A percentile compares a stretch with the other conserved stretches of the same genome.
These are phyloP conservation scores for Meiosimyza decipiens DNA, from an alignment of 2,888 invertebrate genomes.

Conservation along the genomic window DNA sequence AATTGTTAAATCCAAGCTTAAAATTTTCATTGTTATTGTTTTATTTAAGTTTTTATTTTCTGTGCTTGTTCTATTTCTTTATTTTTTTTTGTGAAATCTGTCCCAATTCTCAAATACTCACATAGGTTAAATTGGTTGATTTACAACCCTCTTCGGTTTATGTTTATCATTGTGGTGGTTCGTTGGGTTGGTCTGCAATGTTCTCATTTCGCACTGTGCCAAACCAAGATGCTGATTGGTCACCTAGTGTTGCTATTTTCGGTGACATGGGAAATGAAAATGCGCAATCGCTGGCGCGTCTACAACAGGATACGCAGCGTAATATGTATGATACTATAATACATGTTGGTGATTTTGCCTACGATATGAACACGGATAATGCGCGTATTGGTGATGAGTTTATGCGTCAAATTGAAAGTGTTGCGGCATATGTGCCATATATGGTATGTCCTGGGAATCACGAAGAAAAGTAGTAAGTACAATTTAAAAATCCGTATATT, in stretches of 20 bases:
- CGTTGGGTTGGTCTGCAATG: constrained; percentile 82
- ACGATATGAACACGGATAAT: constrained; percentile 88
- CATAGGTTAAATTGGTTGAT: constrained; percentile 68
- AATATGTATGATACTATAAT: constrained; percentile 87
- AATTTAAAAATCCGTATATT: background rate
- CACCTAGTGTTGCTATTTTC: constrained; percentile 84
- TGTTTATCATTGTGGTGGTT: constrained; percentile 85
- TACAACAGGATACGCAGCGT: constrained; percentile 86
- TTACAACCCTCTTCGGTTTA: constrained; percentile 75
- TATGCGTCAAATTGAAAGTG: constrained; percentile 90
- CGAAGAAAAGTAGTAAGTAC: constrained; percentile 80
- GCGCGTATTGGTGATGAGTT: constrained; percentile 90
- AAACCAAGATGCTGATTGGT: constrained; percentile 76
- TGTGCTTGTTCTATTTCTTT: constrained; percentile 14
- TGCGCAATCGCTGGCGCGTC: constrained; percentile 82
- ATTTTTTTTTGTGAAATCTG: background rate
- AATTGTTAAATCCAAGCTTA: constrained; percentile 29
- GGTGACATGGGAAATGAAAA: constrained; percentile 96
- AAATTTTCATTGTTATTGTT: constrained; percentile 25
- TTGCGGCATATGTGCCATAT: constrained; percentile 93
- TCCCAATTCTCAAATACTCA: background rate
- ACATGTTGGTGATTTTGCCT: constrained; percentile 96
- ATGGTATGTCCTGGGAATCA: constrained; percentile 95
- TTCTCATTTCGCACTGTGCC: constrained; percentile 80
- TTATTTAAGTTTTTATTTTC: constrained; percentile 17